Conservation (phyloP, 2,797 vertebrate species). For the Schizopygopsis pylzovi region DNA sequence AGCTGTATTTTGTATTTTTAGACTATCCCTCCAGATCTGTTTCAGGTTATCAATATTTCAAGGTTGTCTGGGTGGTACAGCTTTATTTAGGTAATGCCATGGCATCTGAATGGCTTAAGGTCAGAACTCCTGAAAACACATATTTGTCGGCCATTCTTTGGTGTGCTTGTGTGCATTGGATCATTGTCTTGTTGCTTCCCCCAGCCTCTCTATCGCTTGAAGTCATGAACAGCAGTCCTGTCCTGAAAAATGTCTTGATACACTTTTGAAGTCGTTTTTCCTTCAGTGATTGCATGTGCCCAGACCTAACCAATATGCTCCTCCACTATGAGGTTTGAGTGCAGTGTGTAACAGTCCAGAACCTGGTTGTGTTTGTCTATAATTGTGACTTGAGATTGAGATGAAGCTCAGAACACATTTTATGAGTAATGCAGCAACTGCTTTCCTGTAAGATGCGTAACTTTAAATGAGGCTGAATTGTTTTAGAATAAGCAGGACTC, state of each 20-base stretch:
- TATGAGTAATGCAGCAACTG: background rate
- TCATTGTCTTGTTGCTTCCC: background rate
- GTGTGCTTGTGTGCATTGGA: background rate
- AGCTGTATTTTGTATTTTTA: background rate
- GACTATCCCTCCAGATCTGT: background rate
- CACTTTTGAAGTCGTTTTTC: background rate
- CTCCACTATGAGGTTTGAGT: background rate
- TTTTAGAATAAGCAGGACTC: too few species aligned
- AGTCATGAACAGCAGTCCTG: background rate
- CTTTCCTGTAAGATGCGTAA: background rate
- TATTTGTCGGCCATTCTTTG: background rate
- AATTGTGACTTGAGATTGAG: background rate
- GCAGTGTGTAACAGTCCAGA: background rate
- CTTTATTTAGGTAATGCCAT: background rate
- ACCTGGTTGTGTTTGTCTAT: background rate
- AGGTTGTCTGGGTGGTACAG: background rate
- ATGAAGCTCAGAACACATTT: background rate
- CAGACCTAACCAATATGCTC: background rate
- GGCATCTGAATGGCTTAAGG: background rate
- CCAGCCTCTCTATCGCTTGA: background rate
- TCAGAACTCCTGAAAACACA: background rate
- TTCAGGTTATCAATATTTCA: background rate
- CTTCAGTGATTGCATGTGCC: background rate
- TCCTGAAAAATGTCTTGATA: background rate
- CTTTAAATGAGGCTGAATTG: background rate